A percentile compares a stretch with the other conserved stretches of the same genome.
phyloP scores from a whole-genome alignment of 2,797 vertebrate species.

The Sciurus carolinensis region DNA sequence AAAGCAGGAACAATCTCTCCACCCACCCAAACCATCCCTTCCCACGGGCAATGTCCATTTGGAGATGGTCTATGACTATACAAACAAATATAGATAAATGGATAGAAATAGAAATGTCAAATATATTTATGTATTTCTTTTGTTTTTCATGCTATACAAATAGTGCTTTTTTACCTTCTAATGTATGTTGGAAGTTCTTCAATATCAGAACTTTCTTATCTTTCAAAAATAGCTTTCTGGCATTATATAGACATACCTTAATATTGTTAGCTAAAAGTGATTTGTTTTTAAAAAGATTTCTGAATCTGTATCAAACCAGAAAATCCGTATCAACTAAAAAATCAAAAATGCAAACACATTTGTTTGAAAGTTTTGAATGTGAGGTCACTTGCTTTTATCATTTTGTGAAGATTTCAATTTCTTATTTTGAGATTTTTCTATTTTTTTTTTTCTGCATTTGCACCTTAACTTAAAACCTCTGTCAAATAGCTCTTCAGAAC shows the following conservation, averaged over 20 bases:
- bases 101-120: not conserved
- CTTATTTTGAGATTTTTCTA: slow-evolving; percentile 29
- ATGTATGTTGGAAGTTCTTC: slow-evolving; percentile 54
- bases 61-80: not conserved
- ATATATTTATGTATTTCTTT: not conserved
- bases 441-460: not conserved
- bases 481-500: not conserved
- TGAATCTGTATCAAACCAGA: slow-evolving; percentile 36
- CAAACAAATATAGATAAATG: not conserved
- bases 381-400: not conserved
- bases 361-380: slow-evolving; percentile 50
- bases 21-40: not conserved
- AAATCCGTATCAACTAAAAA: slow-evolving; percentile 34
- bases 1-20: not conserved
- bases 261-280: slow-evolving; percentile 8
- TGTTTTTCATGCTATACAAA: not conserved
- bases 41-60: not conserved
- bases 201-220: not conserved
- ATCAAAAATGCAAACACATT: slow-evolving; percentile 2
- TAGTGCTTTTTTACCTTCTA: not conserved
- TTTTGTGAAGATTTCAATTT: slow-evolving; percentile 46
- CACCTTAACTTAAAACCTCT: slow-evolving; percentile 3
- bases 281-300: slow-evolving; percentile 50
- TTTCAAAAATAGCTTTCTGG: not conserved
- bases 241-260: slow-evolving; percentile 1